Evolutionary conservation across 2,113 vertebrate genomes (phyloP), one percentile per base, ranked within the genome.

Genomic region (Elachura formosa): DNA sequence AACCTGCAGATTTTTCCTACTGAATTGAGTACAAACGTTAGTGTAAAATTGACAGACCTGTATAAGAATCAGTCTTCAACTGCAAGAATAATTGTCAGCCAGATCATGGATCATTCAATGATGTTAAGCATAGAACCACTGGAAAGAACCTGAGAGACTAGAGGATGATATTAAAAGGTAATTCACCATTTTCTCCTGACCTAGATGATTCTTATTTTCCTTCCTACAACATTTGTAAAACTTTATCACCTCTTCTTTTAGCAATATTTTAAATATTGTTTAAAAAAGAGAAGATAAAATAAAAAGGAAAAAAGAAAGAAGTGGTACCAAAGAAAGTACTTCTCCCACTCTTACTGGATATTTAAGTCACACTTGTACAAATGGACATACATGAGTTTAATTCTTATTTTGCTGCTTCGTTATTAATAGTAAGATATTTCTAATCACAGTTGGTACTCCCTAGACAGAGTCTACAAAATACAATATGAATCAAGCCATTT

Each of bases 401-500:
- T 34, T 29, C 49, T 92, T 28, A 61, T 84, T 92, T 94, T 85
- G 19, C 43, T 45, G 7, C 34, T 83, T 90, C 55, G 34, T 90
- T 85, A 90, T 84, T 91, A 91, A 82, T 34, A 76, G 52, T 21
- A 69, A 21, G 51, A 55, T 63, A 55, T 59, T 93, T 94, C 63
- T 83, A 77, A 95, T 90, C 68, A 67, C 84, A 80, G 33, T 77
- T 49, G 14, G 69, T 69, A 63, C 43, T 87, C 69, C 89, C 64
- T 58, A 66, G 66, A 64, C 28, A 74, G 63, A 59, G 23, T 64
- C 54, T 62, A 48, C 22, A 90, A 73, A 94, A 86, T 63, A 84
- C 58, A 93, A 90, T 95, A 94, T 86, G 52, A 95, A 91, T 71
- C 72, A 80, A 90, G 12, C 18, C 28, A 74, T 84, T 90, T 89